These are phyloP conservation scores for Cheilosia urbana DNA, from an alignment of 2,888 invertebrate genomes.

Conservation along the genomic window DNA sequence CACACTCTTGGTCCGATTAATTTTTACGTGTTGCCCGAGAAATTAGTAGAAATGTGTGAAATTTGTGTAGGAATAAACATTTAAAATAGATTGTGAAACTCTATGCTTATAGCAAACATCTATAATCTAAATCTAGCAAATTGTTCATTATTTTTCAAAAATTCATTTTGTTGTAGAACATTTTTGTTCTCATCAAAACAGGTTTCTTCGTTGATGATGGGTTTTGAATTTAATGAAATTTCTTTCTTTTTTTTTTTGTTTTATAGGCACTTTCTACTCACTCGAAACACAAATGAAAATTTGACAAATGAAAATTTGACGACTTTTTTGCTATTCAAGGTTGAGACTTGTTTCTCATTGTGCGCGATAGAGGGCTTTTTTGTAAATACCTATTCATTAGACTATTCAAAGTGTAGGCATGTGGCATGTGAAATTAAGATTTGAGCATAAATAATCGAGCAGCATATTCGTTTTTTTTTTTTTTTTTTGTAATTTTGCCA, in stretches of 20 bases:
- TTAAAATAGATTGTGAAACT: slow-evolving; percentile 73
- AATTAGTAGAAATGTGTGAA: slow-evolving; percentile 50
- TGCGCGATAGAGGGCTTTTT: not conserved
- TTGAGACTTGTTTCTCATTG: not conserved
- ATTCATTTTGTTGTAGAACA: slow-evolving; percentile 3
- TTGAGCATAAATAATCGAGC: slow-evolving; percentile 31
- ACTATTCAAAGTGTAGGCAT: slow-evolving; percentile 1
- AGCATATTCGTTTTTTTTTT: slow-evolving; percentile 14
- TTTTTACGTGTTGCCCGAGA: slow-evolving; percentile 36
- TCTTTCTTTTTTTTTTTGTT: not conserved
- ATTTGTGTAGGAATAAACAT: slow-evolving; percentile 60
- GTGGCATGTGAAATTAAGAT: slow-evolving; percentile 29
- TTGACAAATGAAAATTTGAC: no score
- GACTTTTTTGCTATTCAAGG: slow-evolving; percentile 7
- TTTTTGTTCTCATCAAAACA: not conserved
- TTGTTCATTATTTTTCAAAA: slow-evolving; percentile 43
- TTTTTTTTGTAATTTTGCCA: slow-evolving; percentile 45
- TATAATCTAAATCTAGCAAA: slow-evolving; percentile 52
- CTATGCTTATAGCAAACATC: slow-evolving; percentile 65
- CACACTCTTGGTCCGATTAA: slow-evolving; percentile 17
- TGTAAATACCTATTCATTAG: not conserved
- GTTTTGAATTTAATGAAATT: slow-evolving; percentile 13
- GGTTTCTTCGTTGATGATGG: slow-evolving; percentile 3
- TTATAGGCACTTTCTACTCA: not conserved
- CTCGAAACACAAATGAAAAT: not conserved